These are phyloP conservation scores for Piaya cayana DNA, from an alignment of 2,113 vertebrate genomes.

Conservation along the genomic window DNA sequence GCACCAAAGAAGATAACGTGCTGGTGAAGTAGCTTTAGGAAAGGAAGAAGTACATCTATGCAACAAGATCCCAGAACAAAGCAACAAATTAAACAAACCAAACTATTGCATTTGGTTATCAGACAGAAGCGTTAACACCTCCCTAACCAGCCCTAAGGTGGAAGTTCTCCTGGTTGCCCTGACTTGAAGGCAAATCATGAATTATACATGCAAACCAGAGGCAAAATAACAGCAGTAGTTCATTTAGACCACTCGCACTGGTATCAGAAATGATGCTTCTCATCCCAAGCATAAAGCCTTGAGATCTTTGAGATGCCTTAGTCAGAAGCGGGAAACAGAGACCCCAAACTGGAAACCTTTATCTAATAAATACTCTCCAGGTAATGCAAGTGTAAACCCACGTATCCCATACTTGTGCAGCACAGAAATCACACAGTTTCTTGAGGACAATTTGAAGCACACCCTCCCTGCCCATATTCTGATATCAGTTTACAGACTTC, in stretches of 20 bases:
- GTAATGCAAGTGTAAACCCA: accelerated
- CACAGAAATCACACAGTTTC: background rate
- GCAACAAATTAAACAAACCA: accelerated
- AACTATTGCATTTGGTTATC: accelerated
- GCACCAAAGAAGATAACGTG: accelerated
- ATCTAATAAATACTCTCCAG: background rate
- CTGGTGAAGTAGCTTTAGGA: background rate
- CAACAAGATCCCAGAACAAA: background rate
- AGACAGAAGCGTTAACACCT: accelerated
- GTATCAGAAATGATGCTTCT: accelerated
- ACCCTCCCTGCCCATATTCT: background rate
- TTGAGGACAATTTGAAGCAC: background rate
- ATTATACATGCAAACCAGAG: background rate
- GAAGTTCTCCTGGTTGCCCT: background rate
- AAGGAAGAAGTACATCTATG: background rate
- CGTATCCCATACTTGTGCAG: accelerated
- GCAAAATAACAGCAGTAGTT: accelerated
- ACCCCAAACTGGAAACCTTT: background rate
- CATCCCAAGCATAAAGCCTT: background rate
- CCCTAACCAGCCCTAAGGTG: accelerated
- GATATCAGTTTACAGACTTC: accelerated
- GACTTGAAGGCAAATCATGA: accelerated
- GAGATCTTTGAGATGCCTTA: accelerated
- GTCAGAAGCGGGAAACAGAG: background rate
- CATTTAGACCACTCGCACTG: accelerated